Conservation (phyloP, 2,888 invertebrate genomes). For the Melieria picta region DNA sequence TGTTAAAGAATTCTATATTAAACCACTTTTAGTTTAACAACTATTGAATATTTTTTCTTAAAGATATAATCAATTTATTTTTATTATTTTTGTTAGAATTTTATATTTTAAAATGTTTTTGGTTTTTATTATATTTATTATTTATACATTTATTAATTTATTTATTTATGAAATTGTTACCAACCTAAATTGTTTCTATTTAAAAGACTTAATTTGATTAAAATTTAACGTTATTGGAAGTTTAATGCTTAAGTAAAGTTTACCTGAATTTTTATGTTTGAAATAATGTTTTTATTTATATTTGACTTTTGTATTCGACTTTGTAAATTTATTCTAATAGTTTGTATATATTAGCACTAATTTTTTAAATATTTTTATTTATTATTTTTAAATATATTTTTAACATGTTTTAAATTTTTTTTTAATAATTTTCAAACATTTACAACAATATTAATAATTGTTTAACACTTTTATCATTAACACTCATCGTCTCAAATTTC, state of each 20-base stretch:
- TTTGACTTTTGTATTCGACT: background rate
- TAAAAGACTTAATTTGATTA: background rate
- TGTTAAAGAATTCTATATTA: too few relatives aligned
- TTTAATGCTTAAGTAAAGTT: too few relatives aligned
- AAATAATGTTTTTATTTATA: background rate
- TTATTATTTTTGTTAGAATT: background rate
- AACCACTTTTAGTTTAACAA: too few relatives aligned
- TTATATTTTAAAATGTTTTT: background rate
- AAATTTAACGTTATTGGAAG: background rate
- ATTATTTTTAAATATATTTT: background rate
- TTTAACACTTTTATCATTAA: too few relatives aligned
- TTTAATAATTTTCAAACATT: background rate
- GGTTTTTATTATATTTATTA: background rate
- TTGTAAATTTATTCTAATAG: background rate
- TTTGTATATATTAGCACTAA: background rate
- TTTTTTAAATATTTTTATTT: background rate
- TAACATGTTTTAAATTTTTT: background rate
- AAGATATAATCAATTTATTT: background rate
- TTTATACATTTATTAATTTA: background rate
- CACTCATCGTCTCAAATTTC: too few relatives aligned
- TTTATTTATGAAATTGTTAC: background rate
- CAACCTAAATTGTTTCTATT: background rate
- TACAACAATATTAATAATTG: background rate
- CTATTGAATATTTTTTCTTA: too few relatives aligned
- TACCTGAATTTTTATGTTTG: background rate